These are phyloP conservation scores for Drosophila nigromelanica DNA, from an alignment of 1,140 invertebrate genomes.

Conservation along the genomic window DNA sequence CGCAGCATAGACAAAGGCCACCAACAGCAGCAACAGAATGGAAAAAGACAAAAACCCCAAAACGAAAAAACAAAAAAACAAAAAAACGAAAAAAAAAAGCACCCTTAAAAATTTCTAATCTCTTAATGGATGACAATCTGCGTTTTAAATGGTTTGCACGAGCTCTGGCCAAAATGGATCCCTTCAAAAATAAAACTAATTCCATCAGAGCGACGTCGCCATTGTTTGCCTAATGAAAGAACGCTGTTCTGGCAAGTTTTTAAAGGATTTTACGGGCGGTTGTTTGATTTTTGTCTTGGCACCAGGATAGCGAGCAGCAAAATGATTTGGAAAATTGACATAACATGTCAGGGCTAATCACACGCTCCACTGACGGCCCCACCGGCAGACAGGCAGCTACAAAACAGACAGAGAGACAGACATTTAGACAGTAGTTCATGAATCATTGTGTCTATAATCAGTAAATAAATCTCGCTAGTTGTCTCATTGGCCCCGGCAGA, in stretches of 20 bases:
- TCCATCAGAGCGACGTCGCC: conserved; percentile 62
- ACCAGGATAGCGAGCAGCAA: conserved; percentile 23
- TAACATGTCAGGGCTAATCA: conserved; percentile 76
- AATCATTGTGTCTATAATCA: conserved; percentile 67
- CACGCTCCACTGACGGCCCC: conserved; percentile 60
- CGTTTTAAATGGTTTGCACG: conserved; percentile 80
- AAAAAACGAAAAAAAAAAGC: conserved; percentile 41
- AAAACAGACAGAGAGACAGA: conserved; percentile 5
- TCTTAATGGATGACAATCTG: conserved; percentile 82
- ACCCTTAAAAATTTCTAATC: conserved; percentile 80
- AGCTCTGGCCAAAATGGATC: conserved; percentile 39
- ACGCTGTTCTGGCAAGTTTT: conserved; percentile 76
- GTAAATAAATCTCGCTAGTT: conserved; percentile 47
- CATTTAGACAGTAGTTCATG: conserved; percentile 66
- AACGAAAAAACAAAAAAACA: conserved; percentile 42
- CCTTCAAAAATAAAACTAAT: conserved; percentile 76
- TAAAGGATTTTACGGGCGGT: conserved; percentile 66
- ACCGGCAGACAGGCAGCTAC: conserved; percentile 27
- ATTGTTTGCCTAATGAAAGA: conserved; percentile 81
- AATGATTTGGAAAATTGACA: conserved; percentile 80
- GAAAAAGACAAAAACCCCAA: neutral
- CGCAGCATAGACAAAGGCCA: conserved; percentile 69
- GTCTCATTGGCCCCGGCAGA: conserved; percentile 24
- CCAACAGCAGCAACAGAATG: conserved; percentile 18
- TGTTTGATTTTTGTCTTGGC: conserved; percentile 54